A percentile compares a stretch with the other conserved stretches of the same genome.
phyloP scores from a whole-genome alignment of 2,113 vertebrate species.

The Mormyrus lacerda region DNA sequence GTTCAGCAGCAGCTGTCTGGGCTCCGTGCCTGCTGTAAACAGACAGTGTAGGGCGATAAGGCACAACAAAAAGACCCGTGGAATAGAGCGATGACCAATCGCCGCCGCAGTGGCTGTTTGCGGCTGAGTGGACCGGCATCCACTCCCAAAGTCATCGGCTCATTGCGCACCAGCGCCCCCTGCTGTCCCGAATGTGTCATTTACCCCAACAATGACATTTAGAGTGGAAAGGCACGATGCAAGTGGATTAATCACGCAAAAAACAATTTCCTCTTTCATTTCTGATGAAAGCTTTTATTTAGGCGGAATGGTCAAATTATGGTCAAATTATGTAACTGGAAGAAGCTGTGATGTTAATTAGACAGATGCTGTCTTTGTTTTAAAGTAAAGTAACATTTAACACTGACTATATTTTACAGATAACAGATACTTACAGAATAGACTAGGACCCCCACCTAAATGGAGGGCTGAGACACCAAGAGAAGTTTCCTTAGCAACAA shows the following conservation, averaged over 20 bases:
- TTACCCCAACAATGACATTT: neutral
- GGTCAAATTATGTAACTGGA: neutral
- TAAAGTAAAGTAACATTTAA: neutral
- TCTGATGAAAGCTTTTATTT: neutral
- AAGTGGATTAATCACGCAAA: neutral
- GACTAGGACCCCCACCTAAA: neutral
- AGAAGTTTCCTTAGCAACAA: slow-evolving; percentile 34
- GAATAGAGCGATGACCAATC: slow-evolving; percentile 11
- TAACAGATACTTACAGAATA: neutral
- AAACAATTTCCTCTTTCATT: neutral
- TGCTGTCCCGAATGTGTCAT: neutral
- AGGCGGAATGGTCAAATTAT: neutral
- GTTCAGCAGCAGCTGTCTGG: slow-evolving; percentile 38
- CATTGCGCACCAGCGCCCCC: neutral
- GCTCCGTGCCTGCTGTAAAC: slow-evolving; percentile 30
- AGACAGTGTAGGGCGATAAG: slow-evolving; percentile 28
- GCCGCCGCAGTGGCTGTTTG: neutral
- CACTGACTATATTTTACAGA: neutral
- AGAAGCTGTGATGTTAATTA: neutral
- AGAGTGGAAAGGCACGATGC: neutral
- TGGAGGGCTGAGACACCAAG: slow-evolving; percentile 31
- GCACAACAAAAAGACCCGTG: slow-evolving; percentile 25
- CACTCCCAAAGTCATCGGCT: neutral
- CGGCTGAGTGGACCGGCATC: neutral
- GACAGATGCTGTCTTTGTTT: neutral